Base-by-base conservation (phyloP, 2,888 invertebrate species). In the Dolichopus griseipennis region DNA sequence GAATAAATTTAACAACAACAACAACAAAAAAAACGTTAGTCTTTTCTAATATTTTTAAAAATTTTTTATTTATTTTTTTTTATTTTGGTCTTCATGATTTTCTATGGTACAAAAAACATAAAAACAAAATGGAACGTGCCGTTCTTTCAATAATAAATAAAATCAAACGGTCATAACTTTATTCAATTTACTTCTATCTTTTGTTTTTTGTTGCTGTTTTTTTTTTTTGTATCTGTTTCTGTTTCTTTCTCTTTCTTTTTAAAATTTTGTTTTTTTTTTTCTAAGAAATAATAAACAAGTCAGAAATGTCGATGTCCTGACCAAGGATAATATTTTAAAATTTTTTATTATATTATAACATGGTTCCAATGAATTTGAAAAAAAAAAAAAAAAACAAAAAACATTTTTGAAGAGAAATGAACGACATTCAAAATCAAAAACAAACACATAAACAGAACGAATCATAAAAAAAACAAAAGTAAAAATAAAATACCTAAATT, bases 261-360 rank as follows among this genome's bases (percentile, higher is more conserved):
- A n/a, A n/a, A n/a, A n/a, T n/a, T 52, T 12, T 52, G 9, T 52
- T 52, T n/a, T 15, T 52, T n/a, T 15, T 52, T 18, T 52, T 52
- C 6, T 52, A 52, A 9, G n/a, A n/a, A 52, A 52, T 18, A 52
- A 52, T 52, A 52, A 52, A 52, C 52, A 52, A 52, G 52, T 52
- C 52, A 52, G 52, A 52, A 52, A 52, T 52, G 52, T 52, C 52
- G 52, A 52, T 52, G 52, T 52, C 52, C 52, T 52, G 52, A 52
- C 52, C 52, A 52, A 52, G 52, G 15, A 52, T 18, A 18, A 52
- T 52, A 52, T 52, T 52, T 52, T 52, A 12, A 52, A 12, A 52
- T 52, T 18, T 52, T 18, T 52, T 52, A 52, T 52, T 52, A 52
- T 52, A 12, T 52, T 52, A 18, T n/a, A n/a, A n/a, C n/a, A n/a